A percentile compares a stretch with the other conserved stretches of the same genome.
These are phyloP conservation scores for Callinectes sapidus DNA, from an alignment of 2,888 invertebrate species.

Conservation along the genomic window DNA sequence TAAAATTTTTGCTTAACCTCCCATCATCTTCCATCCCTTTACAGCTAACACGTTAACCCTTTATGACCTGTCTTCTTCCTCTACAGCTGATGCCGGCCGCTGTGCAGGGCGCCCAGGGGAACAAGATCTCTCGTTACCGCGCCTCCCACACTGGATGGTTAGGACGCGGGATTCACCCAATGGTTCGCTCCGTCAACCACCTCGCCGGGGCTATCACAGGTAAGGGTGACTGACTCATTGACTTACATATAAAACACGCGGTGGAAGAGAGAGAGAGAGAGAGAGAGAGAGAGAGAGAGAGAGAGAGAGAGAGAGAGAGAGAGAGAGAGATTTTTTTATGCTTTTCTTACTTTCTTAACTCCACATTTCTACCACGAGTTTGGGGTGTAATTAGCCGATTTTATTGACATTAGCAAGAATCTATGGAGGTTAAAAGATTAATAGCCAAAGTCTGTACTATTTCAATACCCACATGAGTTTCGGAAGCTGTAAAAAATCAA, in stretches of 20 bases:
- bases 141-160: constrained; percentile 54
- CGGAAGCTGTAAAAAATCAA: no score
- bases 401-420: no score
- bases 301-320: constrained; percentile 1
- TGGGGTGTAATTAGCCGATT: no score
- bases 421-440: no score
- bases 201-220: constrained; percentile 39
- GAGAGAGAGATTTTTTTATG: neutral
- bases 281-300: constrained; percentile 1
- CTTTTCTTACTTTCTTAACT: no score
- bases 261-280: neutral
- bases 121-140: neutral
- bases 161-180: neutral
- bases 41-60: no score
- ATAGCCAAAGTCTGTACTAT: no score
- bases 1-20: no score
- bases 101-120: neutral
- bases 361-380: no score
- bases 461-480: no score
- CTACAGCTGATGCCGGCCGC: constrained; percentile 40
- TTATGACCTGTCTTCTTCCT: neutral
- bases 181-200: neutral
- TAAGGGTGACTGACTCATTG: neutral
- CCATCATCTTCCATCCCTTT: no score
- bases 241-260: neutral